Evolutionary conservation across 2,797 vertebrate species (phyloP), one percentile per base, ranked within the genome.

Genomic region (Sandelia bainsii): DNA sequence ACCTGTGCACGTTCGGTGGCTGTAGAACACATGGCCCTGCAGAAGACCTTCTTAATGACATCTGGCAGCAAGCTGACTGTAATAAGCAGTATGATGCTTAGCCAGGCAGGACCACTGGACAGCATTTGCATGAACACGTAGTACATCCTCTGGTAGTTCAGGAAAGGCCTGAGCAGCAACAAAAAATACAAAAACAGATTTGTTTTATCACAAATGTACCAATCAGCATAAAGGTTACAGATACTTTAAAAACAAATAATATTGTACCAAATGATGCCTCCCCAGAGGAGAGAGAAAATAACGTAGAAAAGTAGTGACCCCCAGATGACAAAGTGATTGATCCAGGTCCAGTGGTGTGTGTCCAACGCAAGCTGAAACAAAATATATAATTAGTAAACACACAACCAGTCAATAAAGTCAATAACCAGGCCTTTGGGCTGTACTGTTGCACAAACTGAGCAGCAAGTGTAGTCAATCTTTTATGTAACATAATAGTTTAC

Each of bases 61-160:
- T 99, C 98, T 1, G 98, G 98, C 83, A 99, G 95, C 90, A 99
- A 93, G 91, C 98, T 96, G 88, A 98, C 90, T 0, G 94, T 97
- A 88, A 98, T 94, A 45, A 99, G 97, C 80, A 99, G 91, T 83
- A 96, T 92, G 87, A 99, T 98, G 87, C 96, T 95, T 87, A 99
- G 94, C 98, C 98, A 99, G 0, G 97, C 97, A 0, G 98, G 98
- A 49, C 97, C 98, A 11, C 97, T 97, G 42, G 97, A 98, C 72
- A 99, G 82, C 98, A 99, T 98, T 93, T 98, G 97, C 90, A 99
- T 96, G 92, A 99, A 99, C 70, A 99, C 97, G 1, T 98, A 98
- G 93, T 99, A 99, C 98, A 99, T 99, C 93, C 97, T 95, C 94
- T 99, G 98, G 90, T 99, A 99, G 93, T 95, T 98, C 85, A 99